A percentile compares a stretch with the other conserved stretches of the same genome.
These are phyloP conservation scores for Vombatus ursinus DNA, from an alignment of 2,113 vertebrate genomes.

Conservation along the genomic window DNA sequence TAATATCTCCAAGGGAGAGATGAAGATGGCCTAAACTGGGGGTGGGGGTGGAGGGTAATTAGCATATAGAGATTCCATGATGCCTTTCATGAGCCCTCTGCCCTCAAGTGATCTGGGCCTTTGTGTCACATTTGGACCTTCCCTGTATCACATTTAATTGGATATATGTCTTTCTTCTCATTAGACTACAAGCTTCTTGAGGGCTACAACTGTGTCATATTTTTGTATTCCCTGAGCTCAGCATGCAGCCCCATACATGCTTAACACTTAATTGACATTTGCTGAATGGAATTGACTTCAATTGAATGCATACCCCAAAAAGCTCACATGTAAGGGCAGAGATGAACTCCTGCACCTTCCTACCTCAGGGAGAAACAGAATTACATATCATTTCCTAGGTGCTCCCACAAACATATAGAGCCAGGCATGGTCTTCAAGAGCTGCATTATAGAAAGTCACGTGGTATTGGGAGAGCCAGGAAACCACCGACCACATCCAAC, in stretches of 20 bases:
- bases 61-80: background rate
- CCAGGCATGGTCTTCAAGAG: background rate
- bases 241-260: background rate
- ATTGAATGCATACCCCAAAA: background rate
- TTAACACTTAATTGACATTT: background rate
- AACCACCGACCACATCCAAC: background rate
- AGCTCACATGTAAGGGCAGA: background rate
- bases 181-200: background rate
- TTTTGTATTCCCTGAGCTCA: background rate
- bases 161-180: background rate
- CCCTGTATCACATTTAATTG: background rate
- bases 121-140: background rate
- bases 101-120: background rate
- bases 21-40: background rate
- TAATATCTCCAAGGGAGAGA: background rate
- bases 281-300: background rate
- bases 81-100: background rate
- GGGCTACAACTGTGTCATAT: background rate
- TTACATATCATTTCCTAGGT: background rate
- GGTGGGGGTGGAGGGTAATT: background rate
- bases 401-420: background rate
- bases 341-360: background rate
- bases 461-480: background rate
- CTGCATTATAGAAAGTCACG: background rate
- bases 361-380: background rate